Evolutionary conservation across 2,113 vertebrate species (phyloP).

Genomic region (Eupsittula cactorum): DNA sequence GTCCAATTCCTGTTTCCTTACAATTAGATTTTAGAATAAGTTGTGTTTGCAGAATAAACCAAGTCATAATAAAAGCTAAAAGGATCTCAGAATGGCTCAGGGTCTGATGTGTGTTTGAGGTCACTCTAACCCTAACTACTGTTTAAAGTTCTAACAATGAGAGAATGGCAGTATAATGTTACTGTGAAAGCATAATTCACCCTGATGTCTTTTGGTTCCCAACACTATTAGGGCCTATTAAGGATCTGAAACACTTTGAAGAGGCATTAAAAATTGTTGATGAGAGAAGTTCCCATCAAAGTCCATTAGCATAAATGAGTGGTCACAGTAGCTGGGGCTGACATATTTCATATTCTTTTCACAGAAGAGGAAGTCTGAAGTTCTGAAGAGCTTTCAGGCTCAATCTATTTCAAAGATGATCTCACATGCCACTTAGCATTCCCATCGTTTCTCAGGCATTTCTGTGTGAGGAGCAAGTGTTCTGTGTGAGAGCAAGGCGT

Average conservation of each 20-base stretch:
- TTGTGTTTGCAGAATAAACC: neutral
- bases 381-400: slow-evolving; percentile 49
- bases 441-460: neutral
- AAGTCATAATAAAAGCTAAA: neutral
- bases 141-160: neutral
- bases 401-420: slow-evolving; percentile 29
- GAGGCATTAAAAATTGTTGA: slow-evolving; percentile 29
- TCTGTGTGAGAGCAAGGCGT: neutral
- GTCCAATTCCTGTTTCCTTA: neutral
- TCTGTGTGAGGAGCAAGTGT: neutral
- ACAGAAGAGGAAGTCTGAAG: neutral
- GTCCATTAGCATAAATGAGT: slow-evolving; percentile 48
- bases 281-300: slow-evolving; percentile 36
- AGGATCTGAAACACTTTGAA: slow-evolving; percentile 19
- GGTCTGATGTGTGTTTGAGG: neutral
- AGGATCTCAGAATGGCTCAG: neutral
- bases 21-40: neutral
- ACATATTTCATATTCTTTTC: slow-evolving; percentile 24
- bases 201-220: neutral
- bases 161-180: slow-evolving; percentile 1
- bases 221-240: slow-evolving; percentile 1
- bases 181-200: slow-evolving; percentile 20
- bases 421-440: slow-evolving; percentile 35
- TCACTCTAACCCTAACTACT: neutral
- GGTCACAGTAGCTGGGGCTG: neutral